Conservation (phyloP, 2,113 vertebrate species). For the Tauraco erythrolophus region DNA sequence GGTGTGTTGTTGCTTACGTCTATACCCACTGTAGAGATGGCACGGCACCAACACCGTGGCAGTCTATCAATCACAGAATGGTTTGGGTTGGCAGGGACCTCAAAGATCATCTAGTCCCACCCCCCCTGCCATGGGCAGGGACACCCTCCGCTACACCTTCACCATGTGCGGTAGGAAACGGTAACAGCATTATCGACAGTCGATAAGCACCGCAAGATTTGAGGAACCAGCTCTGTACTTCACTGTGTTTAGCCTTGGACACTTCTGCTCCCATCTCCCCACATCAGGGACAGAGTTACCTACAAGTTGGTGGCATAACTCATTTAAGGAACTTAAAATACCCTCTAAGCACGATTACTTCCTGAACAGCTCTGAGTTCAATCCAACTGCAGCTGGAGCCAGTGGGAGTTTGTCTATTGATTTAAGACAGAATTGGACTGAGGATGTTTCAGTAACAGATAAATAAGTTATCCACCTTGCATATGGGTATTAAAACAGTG, state of each 20-base stretch:
- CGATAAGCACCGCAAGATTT: not conserved
- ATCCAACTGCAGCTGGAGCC: not conserved
- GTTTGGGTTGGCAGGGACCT: too few relatives aligned
- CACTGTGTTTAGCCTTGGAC: not conserved
- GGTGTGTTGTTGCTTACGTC: not conserved
- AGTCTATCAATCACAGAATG: not conserved
- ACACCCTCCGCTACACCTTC: too few relatives aligned
- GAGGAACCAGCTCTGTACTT: not conserved
- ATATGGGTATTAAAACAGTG: not conserved
- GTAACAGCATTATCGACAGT: not conserved
- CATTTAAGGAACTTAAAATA: not conserved
- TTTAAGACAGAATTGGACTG: not conserved
- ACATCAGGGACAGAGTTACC: accelerated
- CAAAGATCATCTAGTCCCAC: too few relatives aligned
- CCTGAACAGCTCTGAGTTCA: not conserved
- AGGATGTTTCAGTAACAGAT: not conserved
- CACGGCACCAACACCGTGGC: accelerated
- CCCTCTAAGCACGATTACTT: not conserved
- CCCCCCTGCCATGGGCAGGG: too few relatives aligned
- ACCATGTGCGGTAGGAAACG: accelerated
- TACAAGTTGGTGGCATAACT: not conserved
- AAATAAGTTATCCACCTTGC: not conserved
- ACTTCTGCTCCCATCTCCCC: not conserved
- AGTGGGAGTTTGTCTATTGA: not conserved
- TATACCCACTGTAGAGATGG: not conserved